A percentile compares a stretch with the other conserved stretches of the same genome.
Conservation (phyloP, 2,113 vertebrate genomes). For the Dendropsophus ebraccatus region DNA sequence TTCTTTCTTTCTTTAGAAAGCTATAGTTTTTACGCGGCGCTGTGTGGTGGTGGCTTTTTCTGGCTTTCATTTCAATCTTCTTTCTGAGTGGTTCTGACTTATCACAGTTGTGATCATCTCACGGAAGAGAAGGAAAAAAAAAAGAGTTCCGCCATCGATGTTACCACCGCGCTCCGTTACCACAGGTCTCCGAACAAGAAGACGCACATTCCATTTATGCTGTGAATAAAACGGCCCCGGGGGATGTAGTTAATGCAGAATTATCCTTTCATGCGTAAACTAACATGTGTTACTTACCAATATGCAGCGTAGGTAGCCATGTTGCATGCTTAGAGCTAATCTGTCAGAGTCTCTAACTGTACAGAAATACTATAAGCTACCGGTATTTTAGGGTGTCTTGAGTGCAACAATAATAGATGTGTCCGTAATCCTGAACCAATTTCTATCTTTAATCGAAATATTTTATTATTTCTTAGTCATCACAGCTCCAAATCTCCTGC, state of each 20-base stretch:
- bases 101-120: constrained; percentile 8
- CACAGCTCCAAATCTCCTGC: too few relatives aligned
- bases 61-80: neutral
- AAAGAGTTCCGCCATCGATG: neutral
- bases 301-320: neutral
- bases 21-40: neutral
- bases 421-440: too few relatives aligned
- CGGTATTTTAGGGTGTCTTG: too few relatives aligned
- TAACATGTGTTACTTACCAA: neutral
- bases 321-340: neutral
- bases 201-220: neutral
- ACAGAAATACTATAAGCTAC: too few relatives aligned
- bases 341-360: neutral
- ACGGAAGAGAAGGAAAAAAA: neutral
- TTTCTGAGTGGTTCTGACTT: constrained; percentile 10
- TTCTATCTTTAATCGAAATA: too few relatives aligned
- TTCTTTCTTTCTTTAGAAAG: too few relatives aligned
- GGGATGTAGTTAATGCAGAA: neutral
- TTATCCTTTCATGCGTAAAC: neutral
- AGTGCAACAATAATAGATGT: too few relatives aligned
- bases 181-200: neutral
- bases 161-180: neutral
- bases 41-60: neutral
- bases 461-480: too few relatives aligned
- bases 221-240: neutral